These are phyloP conservation scores for Hydractinia echinata DNA, from an alignment of 30 jellyfish, hydroid and myxozoan species.

Conservation along the genomic window DNA sequence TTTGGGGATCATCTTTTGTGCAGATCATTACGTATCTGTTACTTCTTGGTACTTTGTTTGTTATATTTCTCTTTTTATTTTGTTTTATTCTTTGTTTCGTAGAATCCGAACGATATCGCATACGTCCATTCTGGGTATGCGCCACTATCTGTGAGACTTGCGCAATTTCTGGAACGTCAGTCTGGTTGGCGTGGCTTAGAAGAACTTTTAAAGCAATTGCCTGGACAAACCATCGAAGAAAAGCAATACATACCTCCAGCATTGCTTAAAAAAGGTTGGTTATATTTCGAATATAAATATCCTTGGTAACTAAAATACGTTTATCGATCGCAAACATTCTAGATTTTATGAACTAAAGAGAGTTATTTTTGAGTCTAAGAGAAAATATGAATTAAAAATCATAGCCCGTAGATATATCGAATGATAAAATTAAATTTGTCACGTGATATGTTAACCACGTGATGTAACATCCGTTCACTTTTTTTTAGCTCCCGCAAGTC, in stretches of 20 bases:
- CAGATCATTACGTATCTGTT: neutral
- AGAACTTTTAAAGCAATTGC: constrained; percentile 74
- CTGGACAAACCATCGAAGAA: constrained; percentile 93
- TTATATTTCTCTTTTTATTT: neutral
- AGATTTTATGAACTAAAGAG: too few relatives aligned
- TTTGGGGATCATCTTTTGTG: neutral
- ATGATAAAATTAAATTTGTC: too few relatives aligned
- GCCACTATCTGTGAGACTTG: constrained; percentile 88
- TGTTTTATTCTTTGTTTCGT: neutral
- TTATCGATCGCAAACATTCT: too few relatives aligned
- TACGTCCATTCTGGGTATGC: constrained; percentile 97
- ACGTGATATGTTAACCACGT: too few relatives aligned
- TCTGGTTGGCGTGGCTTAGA: constrained; percentile 94
- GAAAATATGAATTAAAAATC: too few relatives aligned
- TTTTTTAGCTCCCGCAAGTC: constrained; percentile 20
- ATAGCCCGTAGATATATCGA: too few relatives aligned
- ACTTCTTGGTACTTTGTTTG: neutral
- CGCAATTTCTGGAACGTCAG: constrained; percentile 79
- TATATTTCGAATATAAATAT: too few relatives aligned
- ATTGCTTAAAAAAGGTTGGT: constrained; percentile 69
- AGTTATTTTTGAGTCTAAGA: too few relatives aligned
- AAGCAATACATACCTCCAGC: constrained; percentile 85
- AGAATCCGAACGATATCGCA: constrained; percentile 89
- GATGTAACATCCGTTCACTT: neutral
- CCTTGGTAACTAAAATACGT: too few relatives aligned